Base-by-base conservation (phyloP, 2,888 invertebrate genomes). In the Papilio gigon region DNA sequence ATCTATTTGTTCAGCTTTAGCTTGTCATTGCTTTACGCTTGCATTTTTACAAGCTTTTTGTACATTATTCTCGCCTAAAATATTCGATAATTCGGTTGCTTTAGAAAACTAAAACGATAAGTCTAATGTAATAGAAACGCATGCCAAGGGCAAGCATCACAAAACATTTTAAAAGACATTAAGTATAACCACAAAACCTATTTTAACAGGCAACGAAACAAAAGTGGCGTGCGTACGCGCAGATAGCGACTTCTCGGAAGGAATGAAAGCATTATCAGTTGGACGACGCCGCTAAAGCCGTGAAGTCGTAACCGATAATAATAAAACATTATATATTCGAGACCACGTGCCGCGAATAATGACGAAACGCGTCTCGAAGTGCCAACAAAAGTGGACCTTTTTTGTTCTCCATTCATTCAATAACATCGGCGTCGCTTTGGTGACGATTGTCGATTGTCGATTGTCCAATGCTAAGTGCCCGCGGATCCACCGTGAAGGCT, bases 251-350 rank as follows among this genome's bases (percentile, higher is more conserved):
- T 90, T 91, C 91, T 86, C 80, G 78, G 91, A 91, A 90, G 86
- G 78, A 83, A 88, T 87, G 87, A 86, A 87, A 88, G 87, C 85
- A 85, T 86, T 90, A 89, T 90, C 91, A 90, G 87, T 86, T 79
- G 77, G 79, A 79, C 79, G 76, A 75, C 82, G 84, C 83, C 85
- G 84, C 82, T 81, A 84, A 84, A 89, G 82, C 84, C 91, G 90
- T 90, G 89, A 92, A 90, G 92, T 85, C 87, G 84, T 91, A 87
- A 89, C 85, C 80, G 80, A 77, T 83, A 84, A 88, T 87, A 88
- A 90, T 90, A 89, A 90, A 91, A 89, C 85, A 89, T 90, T 90
- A 90, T 89, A 83, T 91, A 92, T 92, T 91, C 91, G 83, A 81
- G 81, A 77, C 92, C 92, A 91, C 91, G 91, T 87, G 91, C 89